Evolutionary conservation across 2,113 vertebrate species (phyloP).

Genomic region (human (Homo sapiens)): DNA sequence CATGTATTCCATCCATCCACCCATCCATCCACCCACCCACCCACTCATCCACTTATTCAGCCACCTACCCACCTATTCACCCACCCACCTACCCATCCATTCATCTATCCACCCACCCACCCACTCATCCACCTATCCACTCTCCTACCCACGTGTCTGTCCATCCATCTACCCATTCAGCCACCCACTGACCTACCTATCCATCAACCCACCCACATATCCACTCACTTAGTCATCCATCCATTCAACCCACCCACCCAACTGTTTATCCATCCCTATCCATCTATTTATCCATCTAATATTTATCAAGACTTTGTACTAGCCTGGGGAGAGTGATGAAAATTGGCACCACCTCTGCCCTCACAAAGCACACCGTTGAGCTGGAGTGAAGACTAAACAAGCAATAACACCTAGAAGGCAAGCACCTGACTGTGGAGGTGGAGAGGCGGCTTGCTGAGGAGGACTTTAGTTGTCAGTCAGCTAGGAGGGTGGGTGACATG

Average conservation of each 20-base stretch:
- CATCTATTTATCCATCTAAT: neutral
- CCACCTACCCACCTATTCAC: accelerated
- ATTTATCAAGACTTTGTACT: neutral
- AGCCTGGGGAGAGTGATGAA: neutral
- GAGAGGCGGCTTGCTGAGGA: neutral
- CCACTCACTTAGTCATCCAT: too few relatives aligned
- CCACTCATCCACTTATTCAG: neutral
- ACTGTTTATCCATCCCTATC: neutral
- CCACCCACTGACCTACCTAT: too few relatives aligned
- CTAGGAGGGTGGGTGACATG: neutral
- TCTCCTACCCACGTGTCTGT: too few relatives aligned
- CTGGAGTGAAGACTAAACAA: neutral
- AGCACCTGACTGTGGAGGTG: accelerated
- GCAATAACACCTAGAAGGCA: too few relatives aligned
- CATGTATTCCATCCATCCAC: neutral
- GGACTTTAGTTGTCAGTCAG: neutral
- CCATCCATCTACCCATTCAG: accelerated
- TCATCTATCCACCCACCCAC: accelerated
- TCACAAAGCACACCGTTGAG: neutral
- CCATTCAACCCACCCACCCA: too few relatives aligned
- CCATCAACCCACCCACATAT: neutral
- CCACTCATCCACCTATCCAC: too few relatives aligned
- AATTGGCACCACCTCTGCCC: neutral
- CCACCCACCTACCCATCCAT: too few relatives aligned
- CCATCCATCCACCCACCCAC: neutral